Base-by-base conservation (phyloP, 2,797 vertebrate species). In the Cyprinella venusta region DNA sequence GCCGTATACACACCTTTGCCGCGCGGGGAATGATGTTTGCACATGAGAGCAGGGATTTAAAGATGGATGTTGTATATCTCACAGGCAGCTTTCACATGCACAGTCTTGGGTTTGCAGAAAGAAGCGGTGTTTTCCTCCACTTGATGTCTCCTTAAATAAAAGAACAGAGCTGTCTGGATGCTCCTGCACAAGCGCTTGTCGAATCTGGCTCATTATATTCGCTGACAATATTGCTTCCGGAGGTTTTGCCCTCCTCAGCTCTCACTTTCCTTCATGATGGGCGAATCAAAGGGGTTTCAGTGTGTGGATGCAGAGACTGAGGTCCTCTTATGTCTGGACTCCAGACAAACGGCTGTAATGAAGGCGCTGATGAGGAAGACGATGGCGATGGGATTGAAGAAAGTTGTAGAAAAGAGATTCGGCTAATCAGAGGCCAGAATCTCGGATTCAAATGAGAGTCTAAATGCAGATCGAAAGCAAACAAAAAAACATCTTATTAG, bases 81-180 rank as follows among this genome's bases (percentile, higher is more conserved):
- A 45, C 48, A 26, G 70, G 45, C 45, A 65, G 33, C 48, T 75
- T 33, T 75, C 70, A 40, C 48, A 71, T 4, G 26, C 68, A 71
- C 54, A 54, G 3, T 42, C 33, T 76, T 33, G 45, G 19, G 30
- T 76, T 70, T 67, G 59, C 16, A 56, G 21, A 82, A 13, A 67
- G 33, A 56, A 56, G 48, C 9, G 1, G 74, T 26, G 33, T 80
- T 76, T 76, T 64, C 45, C 26, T 52, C 38, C 12, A 16, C 67
- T 61, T 77, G 65, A 81, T 81, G 61, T 72, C 79, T 50, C 10
- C 65, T 79, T 84, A 71, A 86, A 83, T 81, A 86, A 84, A 79
- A 84, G 59, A 86, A 74, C 59, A 59, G 72, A 79, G 30, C 59
- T 65, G 54, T 69, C 79, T 77, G 52, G 59, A 56, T 50, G 12